Percentiles rank a stretch among this genome's conserved stretches.
Evolutionary conservation across 2,113 vertebrate species (phyloP).

Genomic region (Leuciscus idus): DNA sequence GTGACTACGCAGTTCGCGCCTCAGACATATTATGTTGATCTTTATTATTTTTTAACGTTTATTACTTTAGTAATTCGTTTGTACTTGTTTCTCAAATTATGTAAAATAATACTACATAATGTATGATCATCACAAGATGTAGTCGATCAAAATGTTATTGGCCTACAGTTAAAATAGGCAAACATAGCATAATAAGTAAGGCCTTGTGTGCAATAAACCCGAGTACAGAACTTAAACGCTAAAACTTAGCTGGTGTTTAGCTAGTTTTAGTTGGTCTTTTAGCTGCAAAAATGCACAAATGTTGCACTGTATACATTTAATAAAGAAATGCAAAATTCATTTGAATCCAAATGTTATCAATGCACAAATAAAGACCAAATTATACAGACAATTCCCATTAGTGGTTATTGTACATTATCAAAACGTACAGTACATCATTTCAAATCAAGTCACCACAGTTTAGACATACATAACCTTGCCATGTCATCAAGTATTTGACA

Average conservation of each 20-base stretch:
- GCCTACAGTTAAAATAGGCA: no score
- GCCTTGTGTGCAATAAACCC: neutral
- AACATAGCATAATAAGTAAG: neutral
- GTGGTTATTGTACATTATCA: neutral
- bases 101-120: neutral
- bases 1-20: no score
- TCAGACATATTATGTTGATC: no score
- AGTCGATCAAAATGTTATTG: no score
- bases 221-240: no score
- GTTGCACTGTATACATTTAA: conserved; percentile 1
- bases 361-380: conserved; percentile 29
- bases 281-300: neutral
- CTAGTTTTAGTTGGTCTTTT: no score
- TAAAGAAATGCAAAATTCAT: conserved; percentile 6
- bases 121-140: neutral
- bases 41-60: no score
- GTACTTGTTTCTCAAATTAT: neutral
- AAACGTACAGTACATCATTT: conserved; percentile 14
- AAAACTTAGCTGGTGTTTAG: no score
- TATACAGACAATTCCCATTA: conserved; percentile 35
- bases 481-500: neutral
- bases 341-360: conserved; percentile 20
- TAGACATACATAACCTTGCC: neutral
- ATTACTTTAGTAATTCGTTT: no score
- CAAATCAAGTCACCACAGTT: neutral